Evolutionary conservation across 2,888 invertebrate genomes (phyloP), one percentile per base, ranked within the genome.

Genomic region (Acanthosepion lycidas): DNA sequence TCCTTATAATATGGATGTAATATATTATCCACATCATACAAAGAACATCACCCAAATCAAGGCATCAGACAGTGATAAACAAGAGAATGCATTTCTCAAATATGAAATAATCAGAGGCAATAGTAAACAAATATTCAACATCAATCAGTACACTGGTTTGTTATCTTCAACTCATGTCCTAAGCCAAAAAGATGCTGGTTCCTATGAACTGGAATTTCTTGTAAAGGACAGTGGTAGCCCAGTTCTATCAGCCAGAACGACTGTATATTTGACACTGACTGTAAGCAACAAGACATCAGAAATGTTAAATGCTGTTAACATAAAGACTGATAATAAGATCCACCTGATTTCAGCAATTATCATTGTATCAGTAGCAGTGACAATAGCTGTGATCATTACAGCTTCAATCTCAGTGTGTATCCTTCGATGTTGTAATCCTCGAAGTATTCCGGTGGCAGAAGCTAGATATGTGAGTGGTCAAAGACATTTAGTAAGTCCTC

Each of bases 11-110:
- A 78, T 78, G 78, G 78, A 78, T 78, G 15, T 33, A 33, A 78
- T 33, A 78, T 78, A 78, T 78, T 78, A 78, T n/a, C 78, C 78
- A 15, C 78, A 78, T 78, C 78, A 78, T 18, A 78, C 78, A 0
- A 78, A 78, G 33, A 78, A 78, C 78, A 33, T 78, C n/a, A 78
- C n/a, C n/a, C 78, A 78, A 33, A 78, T 78, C n/a, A 78, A n/a
- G n/a, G 78, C 78, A 78, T 78, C 78, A 78, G 78, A 78, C 78
- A 78, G 78, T 78, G 78, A 78, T n/a, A 78, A n/a, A 33, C 78
- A 78, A 78, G 78, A 78, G 78, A 78, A 78, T 78, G 78, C 78
- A 78, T 78, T 78, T 78, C 78, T 78, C n/a, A 78, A 78, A 78
- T 78, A 78, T 78, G 78, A 78, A 78, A 78, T 78, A 78, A 78